phyloP scores from a whole-genome alignment of 2,113 vertebrate genomes.

The Amblyornis subalaris region DNA sequence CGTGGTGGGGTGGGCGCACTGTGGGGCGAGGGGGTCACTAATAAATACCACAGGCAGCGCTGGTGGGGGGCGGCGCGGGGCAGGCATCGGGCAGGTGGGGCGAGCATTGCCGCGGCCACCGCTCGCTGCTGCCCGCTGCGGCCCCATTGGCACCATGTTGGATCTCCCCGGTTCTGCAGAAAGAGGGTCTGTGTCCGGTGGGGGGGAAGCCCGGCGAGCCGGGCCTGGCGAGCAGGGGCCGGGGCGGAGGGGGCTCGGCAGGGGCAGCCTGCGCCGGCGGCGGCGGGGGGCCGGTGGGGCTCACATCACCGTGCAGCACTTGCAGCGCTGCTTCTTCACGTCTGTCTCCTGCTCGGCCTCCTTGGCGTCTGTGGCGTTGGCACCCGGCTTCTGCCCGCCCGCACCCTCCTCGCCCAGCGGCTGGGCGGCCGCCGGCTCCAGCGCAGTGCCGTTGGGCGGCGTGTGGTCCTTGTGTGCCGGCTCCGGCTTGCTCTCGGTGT shows the following conservation, averaged over 20 bases:
- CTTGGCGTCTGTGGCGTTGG: slow-evolving; percentile 53
- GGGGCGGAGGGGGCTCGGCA: background rate
- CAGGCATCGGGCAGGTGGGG: background rate
- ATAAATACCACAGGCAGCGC: slow-evolving; percentile 37
- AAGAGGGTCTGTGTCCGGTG: background rate
- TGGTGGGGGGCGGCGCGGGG: background rate
- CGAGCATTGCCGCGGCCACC: background rate
- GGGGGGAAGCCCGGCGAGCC: background rate
- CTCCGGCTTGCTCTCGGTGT: slow-evolving; percentile 70
- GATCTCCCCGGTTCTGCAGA: background rate
- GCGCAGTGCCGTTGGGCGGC: slow-evolving; percentile 75
- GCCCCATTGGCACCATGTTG: background rate
- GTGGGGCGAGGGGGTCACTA: background rate
- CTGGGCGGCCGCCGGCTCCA: slow-evolving; percentile 43
- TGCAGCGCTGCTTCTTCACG: slow-evolving; percentile 88
- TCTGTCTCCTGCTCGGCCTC: slow-evolving; percentile 71
- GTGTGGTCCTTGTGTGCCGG: slow-evolving; percentile 66
- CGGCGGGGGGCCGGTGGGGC: background rate
- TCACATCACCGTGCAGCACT: slow-evolving; percentile 95
- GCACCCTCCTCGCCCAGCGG: slow-evolving; percentile 46
- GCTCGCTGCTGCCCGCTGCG: background rate
- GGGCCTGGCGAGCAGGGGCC: background rate
- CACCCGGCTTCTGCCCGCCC: slow-evolving; percentile 49
- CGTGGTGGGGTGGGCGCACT: background rate
- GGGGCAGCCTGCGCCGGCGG: background rate